phyloP scores from a whole-genome alignment of 2,113 vertebrate genomes.

The Poicephalus gulielmi region DNA sequence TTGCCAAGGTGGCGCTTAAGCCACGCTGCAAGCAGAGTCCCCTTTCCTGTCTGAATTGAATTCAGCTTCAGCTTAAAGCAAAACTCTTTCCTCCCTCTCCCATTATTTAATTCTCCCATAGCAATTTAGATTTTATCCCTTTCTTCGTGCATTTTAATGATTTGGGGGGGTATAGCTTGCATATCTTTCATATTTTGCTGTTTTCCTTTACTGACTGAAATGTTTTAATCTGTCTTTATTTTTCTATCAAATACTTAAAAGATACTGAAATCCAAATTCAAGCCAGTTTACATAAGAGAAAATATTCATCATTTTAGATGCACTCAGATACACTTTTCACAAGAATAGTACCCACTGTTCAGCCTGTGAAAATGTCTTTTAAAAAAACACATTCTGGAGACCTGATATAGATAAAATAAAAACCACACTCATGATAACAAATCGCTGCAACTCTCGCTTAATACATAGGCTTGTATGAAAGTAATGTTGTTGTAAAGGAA shows the following conservation, averaged over 20 bases:
- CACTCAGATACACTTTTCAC: background rate
- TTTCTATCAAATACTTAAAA: background rate
- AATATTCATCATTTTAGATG: background rate
- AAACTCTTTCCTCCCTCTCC: background rate
- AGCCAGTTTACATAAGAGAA: background rate
- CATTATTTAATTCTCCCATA: background rate
- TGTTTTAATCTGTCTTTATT: background rate
- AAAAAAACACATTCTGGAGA: background rate
- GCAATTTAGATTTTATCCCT: background rate
- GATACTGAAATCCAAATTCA: background rate
- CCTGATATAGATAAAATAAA: background rate
- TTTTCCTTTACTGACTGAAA: background rate
- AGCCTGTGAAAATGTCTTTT: background rate
- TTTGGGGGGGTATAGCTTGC: rapidly evolving
- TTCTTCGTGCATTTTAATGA: background rate
- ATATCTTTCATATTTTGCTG: background rate
- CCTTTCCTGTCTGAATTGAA: background rate
- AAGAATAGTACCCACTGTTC: background rate
- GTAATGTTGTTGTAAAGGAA: background rate
- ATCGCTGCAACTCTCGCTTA: background rate
- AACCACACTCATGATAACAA: background rate
- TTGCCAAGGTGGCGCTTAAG: background rate
- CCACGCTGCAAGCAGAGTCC: background rate
- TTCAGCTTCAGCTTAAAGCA: rapidly evolving
- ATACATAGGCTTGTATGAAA: background rate